Percentiles rank a stretch among this genome's conserved stretches.
Evolutionary conservation across 1,140 invertebrate genomes (phyloP).

Genomic region (Monochamus saltuarius): DNA sequence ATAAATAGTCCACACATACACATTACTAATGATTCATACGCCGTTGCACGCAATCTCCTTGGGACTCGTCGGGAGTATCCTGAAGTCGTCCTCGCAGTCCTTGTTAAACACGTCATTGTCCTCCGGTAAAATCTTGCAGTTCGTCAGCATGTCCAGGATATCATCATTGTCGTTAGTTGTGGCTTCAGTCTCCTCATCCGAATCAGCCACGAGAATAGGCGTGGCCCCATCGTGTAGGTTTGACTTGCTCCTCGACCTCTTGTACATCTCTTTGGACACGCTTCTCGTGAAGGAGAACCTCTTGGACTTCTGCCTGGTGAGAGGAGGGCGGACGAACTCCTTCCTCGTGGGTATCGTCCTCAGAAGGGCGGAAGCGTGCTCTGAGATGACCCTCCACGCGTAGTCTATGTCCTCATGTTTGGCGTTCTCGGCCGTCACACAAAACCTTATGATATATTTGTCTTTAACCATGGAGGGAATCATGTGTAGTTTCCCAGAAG

Average conservation of each 20-base stretch:
- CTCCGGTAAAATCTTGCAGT: slow-evolving; percentile 4
- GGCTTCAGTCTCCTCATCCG: slow-evolving; percentile 49
- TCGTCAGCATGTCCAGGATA: slow-evolving; percentile 32
- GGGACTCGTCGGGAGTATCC: slow-evolving; percentile 25
- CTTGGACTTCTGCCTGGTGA: slow-evolving; percentile 58
- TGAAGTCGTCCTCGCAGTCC: slow-evolving; percentile 29
- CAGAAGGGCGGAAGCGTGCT: slow-evolving; percentile 68
- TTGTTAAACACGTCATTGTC: slow-evolving; percentile 37
- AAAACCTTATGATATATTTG: slow-evolving; percentile 81
- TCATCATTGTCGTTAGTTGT: slow-evolving; percentile 23
- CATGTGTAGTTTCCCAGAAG: slow-evolving; percentile 87
- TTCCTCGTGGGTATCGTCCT: slow-evolving; percentile 47
- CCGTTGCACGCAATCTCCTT: slow-evolving; percentile 35
- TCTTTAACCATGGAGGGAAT: slow-evolving; percentile 79
- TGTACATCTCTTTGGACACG: slow-evolving; percentile 64
- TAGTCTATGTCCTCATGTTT: slow-evolving; percentile 74
- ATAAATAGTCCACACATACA: background rate
- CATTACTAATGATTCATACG: background rate
- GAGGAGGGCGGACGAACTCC: slow-evolving; percentile 54
- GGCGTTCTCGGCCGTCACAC: slow-evolving; percentile 79
- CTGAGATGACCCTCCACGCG: slow-evolving; percentile 72
- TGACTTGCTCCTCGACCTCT: slow-evolving; percentile 59
- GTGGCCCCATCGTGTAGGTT: slow-evolving; percentile 68
- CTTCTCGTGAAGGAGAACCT: slow-evolving; percentile 69
- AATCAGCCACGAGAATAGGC: slow-evolving; percentile 63